Conservation (phyloP, 2,113 vertebrate genomes). For the Marmota flaviventris region DNA sequence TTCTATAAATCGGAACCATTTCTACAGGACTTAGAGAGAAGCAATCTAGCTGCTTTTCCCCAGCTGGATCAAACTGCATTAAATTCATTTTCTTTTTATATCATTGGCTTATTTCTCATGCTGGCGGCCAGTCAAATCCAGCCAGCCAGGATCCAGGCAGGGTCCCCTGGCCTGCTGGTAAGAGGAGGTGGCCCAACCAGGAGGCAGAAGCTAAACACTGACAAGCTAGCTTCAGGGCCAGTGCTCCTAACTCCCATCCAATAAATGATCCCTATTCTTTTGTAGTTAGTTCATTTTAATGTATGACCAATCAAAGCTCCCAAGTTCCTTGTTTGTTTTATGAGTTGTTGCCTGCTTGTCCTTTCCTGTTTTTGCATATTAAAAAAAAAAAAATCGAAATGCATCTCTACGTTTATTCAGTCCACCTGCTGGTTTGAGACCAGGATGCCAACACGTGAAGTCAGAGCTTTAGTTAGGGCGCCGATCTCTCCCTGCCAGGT, state of each 20-base stretch:
- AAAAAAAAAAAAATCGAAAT: background rate
- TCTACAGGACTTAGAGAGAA: background rate
- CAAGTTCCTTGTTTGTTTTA: background rate
- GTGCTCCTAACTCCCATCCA: background rate
- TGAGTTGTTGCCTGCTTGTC: background rate
- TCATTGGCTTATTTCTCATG: background rate
- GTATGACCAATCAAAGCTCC: no score
- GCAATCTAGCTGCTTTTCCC: background rate
- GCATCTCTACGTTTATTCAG: background rate
- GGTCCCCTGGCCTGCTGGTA: background rate
- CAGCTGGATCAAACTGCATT: background rate
- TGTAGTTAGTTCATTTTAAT: no score
- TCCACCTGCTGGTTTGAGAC: background rate
- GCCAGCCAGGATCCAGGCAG: background rate
- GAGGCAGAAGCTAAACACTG: background rate
- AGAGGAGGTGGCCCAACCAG: background rate
- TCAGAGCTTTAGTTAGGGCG: background rate
- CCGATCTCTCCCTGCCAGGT: background rate
- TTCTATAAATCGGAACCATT: background rate
- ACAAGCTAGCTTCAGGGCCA: background rate
- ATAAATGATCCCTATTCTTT: background rate
- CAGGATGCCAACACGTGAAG: background rate
- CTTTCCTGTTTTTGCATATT: background rate
- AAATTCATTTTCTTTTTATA: background rate
- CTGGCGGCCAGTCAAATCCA: background rate